Evolutionary conservation across 2,113 vertebrate genomes (phyloP), one percentile per base, ranked within the genome.

Genomic region (Otis tarda): DNA sequence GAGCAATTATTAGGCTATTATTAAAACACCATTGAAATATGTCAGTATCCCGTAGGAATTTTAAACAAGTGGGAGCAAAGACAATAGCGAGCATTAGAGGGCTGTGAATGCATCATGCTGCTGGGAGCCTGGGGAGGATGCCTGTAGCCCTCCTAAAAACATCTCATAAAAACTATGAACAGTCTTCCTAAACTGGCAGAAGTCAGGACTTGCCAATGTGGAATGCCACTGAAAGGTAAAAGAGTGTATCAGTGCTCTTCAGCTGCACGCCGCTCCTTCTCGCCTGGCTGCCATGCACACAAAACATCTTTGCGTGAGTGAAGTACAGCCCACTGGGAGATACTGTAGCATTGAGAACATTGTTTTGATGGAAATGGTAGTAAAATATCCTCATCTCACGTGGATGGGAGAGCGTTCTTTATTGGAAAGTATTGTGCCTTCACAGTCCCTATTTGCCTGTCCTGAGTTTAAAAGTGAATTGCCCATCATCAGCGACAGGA

Each of bases 1-100:
- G 64, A 92, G 83, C 87, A 81, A 94, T 97, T 97, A 95, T 95
- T 95, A 95, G 93, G 91, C 95, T 94, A 69, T 97, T 97, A 97
- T 94, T 96, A 95, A 94, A 95, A 83, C 74, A 50, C 89, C 53
- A 3, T 67, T 95, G 95, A 93, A 91, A 93, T 57, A 25, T 59
- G 89, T 77, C 69, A 22, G 91, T 80, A 89, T 91, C 89, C 90
- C 7, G 0, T 19, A 91, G 96, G 94, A 95, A 97, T 97, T 91
- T 95, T 60, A 93, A 94, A 39, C 73, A 39, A 94, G 94, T 78
- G 89, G 87, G 83, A 93, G 77, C 64, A 39, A 39, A 90, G 80
- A 93, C 93, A 96, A 94, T 81, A 91, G 89, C 0, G 6, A 92
- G 76, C 71, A 1, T 22, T 18, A n/a, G 41, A 82, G 81, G 41